Conservation (phyloP, 1,140 invertebrate genomes). For the Lethrus apterus region DNA sequence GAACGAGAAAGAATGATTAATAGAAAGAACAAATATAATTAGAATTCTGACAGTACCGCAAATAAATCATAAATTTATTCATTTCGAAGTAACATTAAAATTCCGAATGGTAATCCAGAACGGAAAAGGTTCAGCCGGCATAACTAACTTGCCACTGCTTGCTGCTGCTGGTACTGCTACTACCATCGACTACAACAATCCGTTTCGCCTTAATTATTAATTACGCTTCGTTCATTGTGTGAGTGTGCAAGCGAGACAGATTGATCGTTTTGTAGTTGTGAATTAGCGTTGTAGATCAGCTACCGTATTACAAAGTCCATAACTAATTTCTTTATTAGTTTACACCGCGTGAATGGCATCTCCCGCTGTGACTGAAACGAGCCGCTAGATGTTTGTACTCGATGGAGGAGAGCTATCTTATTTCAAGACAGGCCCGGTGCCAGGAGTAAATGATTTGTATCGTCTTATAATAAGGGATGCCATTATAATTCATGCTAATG, state of each 20-base stretch:
- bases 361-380: conserved; percentile 19
- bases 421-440: too few species aligned
- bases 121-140: too few species aligned
- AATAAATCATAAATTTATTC: conserved; percentile 2
- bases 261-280: not conserved
- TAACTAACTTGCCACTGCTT: too few species aligned
- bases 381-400: conserved; percentile 1
- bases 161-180: too few species aligned
- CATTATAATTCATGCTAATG: too few species aligned
- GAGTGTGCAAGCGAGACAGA: not conserved
- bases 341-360: conserved; percentile 21
- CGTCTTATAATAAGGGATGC: too few species aligned
- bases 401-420: too few species aligned
- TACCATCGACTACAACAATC: not conserved
- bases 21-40: conserved; percentile 5
- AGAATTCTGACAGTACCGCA: not conserved
- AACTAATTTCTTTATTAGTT: conserved; percentile 32
- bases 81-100: not conserved
- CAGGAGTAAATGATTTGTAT: too few species aligned
- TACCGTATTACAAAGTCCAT: conserved; percentile 30
- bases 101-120: not conserved
- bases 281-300: conserved; percentile 14
- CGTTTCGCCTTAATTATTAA: conserved; percentile 4
- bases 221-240: not conserved
- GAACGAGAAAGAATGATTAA: not conserved